Percentiles rank a stretch among this genome's conserved stretches.
These are phyloP conservation scores for Rhysida immarginata DNA, from an alignment of 1,140 invertebrate species.

Conservation along the genomic window DNA sequence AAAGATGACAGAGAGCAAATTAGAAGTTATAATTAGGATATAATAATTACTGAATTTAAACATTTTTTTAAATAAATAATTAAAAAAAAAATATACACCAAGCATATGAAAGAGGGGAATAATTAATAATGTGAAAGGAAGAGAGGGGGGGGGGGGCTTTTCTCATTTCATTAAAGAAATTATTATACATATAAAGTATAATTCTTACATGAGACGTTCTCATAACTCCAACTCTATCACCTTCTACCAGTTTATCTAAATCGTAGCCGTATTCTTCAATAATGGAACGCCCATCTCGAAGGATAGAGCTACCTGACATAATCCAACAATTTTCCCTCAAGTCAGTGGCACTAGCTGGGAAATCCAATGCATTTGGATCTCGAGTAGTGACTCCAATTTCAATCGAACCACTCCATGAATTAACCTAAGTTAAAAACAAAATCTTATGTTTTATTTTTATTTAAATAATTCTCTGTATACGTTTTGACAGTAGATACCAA, in stretches of 20 bases:
- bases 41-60: too few species aligned
- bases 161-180: too few species aligned
- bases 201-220: conserved; percentile 44
- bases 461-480: too few species aligned
- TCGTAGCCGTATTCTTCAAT: conserved; percentile 71
- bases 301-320: conserved; percentile 67
- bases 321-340: conserved; percentile 73
- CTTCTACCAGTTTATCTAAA: conserved; percentile 66
- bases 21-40: too few species aligned
- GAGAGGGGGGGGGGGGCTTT: too few species aligned
- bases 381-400: conserved; percentile 79
- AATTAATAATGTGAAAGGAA: too few species aligned
- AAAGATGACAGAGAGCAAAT: too few species aligned
- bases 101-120: too few species aligned
- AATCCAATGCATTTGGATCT: conserved; percentile 60
- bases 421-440: conserved; percentile 37
- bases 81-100: too few species aligned
- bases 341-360: conserved; percentile 68
- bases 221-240: conserved; percentile 69
- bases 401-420: conserved; percentile 76
- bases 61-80: too few species aligned
- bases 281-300: conserved; percentile 61
- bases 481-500: too few species aligned
- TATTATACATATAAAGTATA: background rate
- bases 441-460: too few species aligned